Conservation (phyloP, 2,888 invertebrate species). For the Hemistola chrysoprasaria region DNA sequence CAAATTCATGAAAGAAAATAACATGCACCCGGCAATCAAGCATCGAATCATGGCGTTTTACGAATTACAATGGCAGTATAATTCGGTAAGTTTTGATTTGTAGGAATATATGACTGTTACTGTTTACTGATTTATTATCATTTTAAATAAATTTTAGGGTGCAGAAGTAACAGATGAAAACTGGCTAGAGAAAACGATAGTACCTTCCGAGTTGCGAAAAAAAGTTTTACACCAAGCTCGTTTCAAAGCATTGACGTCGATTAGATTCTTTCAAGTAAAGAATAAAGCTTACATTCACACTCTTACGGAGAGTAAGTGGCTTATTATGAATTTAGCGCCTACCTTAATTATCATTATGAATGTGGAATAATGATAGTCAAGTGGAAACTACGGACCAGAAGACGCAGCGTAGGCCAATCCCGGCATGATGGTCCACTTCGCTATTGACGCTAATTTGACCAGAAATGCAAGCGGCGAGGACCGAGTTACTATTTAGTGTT, state of each 20-base stretch:
- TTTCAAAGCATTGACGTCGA: constrained; percentile 69
- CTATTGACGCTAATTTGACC: too few relatives aligned
- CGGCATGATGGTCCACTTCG: too few relatives aligned
- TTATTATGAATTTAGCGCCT: too few relatives aligned
- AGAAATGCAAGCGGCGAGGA: too few relatives aligned
- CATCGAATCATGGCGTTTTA: constrained; percentile 75
- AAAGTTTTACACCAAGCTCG: constrained; percentile 75
- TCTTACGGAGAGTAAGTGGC: constrained; percentile 63
- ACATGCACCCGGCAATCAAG: constrained; percentile 70
- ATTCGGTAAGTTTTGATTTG: constrained; percentile 68
- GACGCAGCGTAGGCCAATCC: too few relatives aligned
- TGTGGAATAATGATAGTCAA: too few relatives aligned
- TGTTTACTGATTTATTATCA: too few relatives aligned
- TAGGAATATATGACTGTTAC: too few relatives aligned
- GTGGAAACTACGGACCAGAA: too few relatives aligned
- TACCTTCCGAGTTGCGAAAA: constrained; percentile 65
- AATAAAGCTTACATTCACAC: constrained; percentile 76
- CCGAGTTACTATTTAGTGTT: too few relatives aligned
- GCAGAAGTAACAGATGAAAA: constrained; percentile 71
- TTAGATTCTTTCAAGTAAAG: constrained; percentile 73
- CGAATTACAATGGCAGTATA: constrained; percentile 78
- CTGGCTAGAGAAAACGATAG: constrained; percentile 69
- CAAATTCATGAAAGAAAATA: constrained; percentile 75
- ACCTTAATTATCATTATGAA: too few relatives aligned
- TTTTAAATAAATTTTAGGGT: constrained; percentile 45